Conservation (phyloP, 2,888 invertebrate genomes). For the Scotopteryx bipunctaria region DNA sequence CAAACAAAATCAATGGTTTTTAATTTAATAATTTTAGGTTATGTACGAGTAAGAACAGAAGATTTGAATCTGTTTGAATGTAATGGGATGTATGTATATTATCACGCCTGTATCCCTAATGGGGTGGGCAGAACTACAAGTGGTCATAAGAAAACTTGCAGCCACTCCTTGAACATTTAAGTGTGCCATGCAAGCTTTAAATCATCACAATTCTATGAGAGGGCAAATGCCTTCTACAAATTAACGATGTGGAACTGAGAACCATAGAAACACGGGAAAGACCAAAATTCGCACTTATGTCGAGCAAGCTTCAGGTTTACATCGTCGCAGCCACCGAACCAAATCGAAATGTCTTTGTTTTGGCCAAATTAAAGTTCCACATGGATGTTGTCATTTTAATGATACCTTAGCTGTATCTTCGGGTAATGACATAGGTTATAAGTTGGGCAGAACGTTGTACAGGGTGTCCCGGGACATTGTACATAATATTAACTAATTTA, state of each 20-base stretch:
- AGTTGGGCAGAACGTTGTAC: constrained; percentile 8
- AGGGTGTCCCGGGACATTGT: background rate
- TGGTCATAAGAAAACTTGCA: too few species aligned
- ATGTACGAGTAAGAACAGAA: background rate
- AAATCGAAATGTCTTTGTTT: constrained; percentile 55
- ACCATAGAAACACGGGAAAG: constrained; percentile 35
- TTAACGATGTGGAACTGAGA: constrained; percentile 68
- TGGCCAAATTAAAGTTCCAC: constrained; percentile 41
- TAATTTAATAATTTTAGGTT: background rate
- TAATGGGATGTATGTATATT: too few species aligned
- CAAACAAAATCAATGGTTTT: constrained; percentile 42
- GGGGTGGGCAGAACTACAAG: background rate
- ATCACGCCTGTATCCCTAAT: too few species aligned
- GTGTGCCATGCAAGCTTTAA: background rate
- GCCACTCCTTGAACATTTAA: background rate
- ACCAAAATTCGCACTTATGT: constrained; percentile 61
- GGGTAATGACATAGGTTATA: constrained; percentile 34
- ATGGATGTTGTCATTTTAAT: constrained; percentile 41
- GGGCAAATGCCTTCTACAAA: constrained; percentile 69
- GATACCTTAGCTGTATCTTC: constrained; percentile 28
- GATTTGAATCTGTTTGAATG: background rate
- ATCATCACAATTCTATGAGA: constrained; percentile 44
- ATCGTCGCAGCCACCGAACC: constrained; percentile 50
- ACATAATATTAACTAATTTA: too few species aligned
- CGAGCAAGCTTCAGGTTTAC: constrained; percentile 43